Evolutionary conservation across 1,140 invertebrate species (phyloP).

Genomic region (Drosophila miranda): DNA sequence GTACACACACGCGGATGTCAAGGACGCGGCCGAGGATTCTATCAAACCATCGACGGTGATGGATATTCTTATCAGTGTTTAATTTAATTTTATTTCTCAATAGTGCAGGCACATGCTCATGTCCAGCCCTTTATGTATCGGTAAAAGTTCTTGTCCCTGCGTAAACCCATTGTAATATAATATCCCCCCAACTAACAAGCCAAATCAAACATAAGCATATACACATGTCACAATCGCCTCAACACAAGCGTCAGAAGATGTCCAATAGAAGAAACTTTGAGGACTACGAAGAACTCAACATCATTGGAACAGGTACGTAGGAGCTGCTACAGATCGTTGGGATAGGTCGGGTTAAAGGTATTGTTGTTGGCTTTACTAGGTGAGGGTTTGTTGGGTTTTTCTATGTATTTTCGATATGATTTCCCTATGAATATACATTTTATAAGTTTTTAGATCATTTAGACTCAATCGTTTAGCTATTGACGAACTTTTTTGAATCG

Average conservation of each 20-base stretch:
- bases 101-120: too few species aligned
- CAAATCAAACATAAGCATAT: constrained; percentile 21
- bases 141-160: background rate
- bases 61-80: too few species aligned
- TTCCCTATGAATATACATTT: background rate
- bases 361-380: too few species aligned
- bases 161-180: constrained; percentile 10
- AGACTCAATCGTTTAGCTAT: too few species aligned
- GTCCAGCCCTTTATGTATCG: too few species aligned
- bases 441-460: background rate
- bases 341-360: constrained; percentile 24
- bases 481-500: too few species aligned
- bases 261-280: constrained; percentile 16
- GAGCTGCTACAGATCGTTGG: constrained; percentile 13
- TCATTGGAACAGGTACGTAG: constrained; percentile 86
- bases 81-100: too few species aligned
- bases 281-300: constrained; percentile 85
- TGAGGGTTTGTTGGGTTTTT: too few species aligned
- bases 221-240: constrained; percentile 33
- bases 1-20: too few species aligned
- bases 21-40: too few species aligned
- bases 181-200: constrained; percentile 11
- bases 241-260: constrained; percentile 52
- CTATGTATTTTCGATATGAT: background rate
- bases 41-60: too few species aligned